Conservation (phyloP, 2,113 vertebrate species). For the Mesocricetus auratus region DNA sequence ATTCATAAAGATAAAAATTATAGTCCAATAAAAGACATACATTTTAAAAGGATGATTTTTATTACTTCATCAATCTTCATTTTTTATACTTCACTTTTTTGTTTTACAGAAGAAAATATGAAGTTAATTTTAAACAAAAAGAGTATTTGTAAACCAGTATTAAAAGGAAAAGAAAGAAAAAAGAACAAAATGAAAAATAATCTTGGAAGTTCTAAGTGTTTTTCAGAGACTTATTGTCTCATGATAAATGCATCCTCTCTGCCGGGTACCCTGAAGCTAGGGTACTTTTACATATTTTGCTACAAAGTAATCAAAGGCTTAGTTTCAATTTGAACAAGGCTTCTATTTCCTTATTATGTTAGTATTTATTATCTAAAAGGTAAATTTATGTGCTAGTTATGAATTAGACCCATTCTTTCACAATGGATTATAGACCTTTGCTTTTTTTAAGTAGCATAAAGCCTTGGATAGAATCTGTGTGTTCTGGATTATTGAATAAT, state of each 20-base stretch:
- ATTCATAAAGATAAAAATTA: conserved; percentile 72
- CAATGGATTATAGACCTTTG: not conserved
- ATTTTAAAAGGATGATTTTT: conserved; percentile 16
- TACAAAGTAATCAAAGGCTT: not conserved
- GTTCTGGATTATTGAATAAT: not conserved
- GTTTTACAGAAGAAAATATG: conserved; percentile 38
- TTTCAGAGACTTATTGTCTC: not conserved
- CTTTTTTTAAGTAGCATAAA: not conserved
- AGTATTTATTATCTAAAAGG: not conserved
- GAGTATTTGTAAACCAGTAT: not conserved
- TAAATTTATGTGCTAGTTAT: not conserved
- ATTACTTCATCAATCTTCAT: not conserved
- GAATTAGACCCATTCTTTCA: not conserved
- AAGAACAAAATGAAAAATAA: not conserved
- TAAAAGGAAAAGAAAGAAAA: not conserved
- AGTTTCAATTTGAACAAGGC: not conserved
- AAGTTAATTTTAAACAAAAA: not conserved
- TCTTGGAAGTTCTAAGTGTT: not conserved
- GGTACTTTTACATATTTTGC: not conserved
- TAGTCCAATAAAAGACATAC: not conserved
- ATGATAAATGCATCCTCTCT: not conserved
- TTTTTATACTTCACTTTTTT: not conserved
- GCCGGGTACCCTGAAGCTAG: not conserved
- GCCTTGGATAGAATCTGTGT: not conserved
- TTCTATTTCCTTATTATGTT: not conserved